These are phyloP conservation scores for Zaprionus gabonicus DNA, from an alignment of 1,140 invertebrate species.

Conservation along the genomic window DNA sequence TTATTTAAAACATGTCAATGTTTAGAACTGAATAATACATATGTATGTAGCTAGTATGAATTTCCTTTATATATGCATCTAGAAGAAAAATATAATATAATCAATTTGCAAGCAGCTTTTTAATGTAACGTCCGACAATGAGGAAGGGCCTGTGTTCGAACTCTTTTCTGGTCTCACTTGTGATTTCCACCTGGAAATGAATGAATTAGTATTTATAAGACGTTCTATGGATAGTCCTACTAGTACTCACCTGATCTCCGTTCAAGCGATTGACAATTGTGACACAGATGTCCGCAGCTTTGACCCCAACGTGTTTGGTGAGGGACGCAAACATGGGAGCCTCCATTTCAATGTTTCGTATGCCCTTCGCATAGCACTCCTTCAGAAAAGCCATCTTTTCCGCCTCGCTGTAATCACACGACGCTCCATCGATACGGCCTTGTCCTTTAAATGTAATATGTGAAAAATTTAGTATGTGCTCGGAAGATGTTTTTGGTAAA, in stretches of 20 bases:
- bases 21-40: constrained; percentile 1
- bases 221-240: background rate
- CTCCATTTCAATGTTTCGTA: constrained; percentile 99
- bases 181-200: constrained; percentile 45
- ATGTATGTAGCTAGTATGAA: background rate
- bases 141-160: constrained; percentile 69
- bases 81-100: background rate
- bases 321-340: constrained; percentile 95
- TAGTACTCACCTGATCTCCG: constrained; percentile 93
- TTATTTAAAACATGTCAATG: background rate
- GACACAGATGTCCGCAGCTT: constrained; percentile 95
- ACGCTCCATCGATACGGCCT: constrained; percentile 96
- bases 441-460: constrained; percentile 86
- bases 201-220: background rate
- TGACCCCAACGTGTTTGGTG: constrained; percentile 93
- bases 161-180: constrained; percentile 59
- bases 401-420: constrained; percentile 91
- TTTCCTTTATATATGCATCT: too few relatives aligned
- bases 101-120: constrained; percentile 31
- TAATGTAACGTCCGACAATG: constrained; percentile 62
- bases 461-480: background rate
- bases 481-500: constrained; percentile 1
- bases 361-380: constrained; percentile 88
- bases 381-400: constrained; percentile 92
- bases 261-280: constrained; percentile 94